Evolutionary conservation across 2,113 vertebrate species (phyloP), one percentile per base, ranked within the genome.

Genomic region (Phyllostomus hastatus): DNA sequence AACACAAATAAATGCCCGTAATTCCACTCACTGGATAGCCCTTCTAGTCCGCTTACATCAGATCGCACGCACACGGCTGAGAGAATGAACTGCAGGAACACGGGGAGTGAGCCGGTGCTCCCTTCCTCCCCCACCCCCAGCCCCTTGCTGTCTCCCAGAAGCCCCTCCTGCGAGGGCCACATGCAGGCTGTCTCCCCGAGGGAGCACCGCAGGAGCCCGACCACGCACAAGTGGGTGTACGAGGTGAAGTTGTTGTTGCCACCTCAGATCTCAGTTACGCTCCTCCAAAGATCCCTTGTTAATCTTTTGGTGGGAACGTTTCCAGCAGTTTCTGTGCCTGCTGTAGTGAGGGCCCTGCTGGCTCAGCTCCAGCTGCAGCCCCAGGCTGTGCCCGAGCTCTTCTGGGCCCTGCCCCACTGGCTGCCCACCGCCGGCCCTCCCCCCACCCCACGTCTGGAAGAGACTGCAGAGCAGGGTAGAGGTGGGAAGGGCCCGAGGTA

Each of bases 81-180:
- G 14, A 35, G 33, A 57, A 28, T 5, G 14, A 41, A n/a, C n/a
- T 31, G 24, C n/a, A 33, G 43, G n/a, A 38, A 15, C 54, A 38
- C 79, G 38, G 33, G 31, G 11, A 1, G 31, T 9, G 19, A 3
- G 0, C 0, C 0, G 6, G 20, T 2, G 19, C 4, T 10, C 24
- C 43, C 3, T 19, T 22, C 1, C 26, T 1, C 26, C 12, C 1
- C 57, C 46, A n/a, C n/a, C n/a, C 19, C 0, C 0, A 2, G 11
- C 6, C 73, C 38, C 43, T 28, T 4, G 1, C 57, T n/a, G 10
- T 43, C 35, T 28, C 26, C 52, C 64, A 80, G 0, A 41, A 7
- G 19, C 31, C n/a, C 75, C 3, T 0, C 22, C 10, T 24, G 31
- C 24, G 1, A 7, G 48, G 48, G 19, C 10, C 24, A 12, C 0